Evolutionary conservation across 2,113 vertebrate genomes (phyloP), one percentile per base, ranked within the genome.

Genomic region (Leucosticte australis): DNA sequence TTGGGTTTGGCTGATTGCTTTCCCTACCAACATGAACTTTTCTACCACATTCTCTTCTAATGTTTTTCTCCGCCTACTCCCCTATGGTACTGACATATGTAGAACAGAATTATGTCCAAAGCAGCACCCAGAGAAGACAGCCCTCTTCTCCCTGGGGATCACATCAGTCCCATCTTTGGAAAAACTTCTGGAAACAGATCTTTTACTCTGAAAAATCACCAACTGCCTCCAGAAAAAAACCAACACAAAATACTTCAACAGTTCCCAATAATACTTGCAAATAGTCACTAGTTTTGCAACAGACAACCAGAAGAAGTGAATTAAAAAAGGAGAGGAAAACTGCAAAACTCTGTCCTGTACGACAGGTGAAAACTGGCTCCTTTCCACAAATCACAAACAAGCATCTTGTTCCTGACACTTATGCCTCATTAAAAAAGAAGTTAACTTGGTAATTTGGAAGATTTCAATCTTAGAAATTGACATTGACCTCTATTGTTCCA

Each of bases 391-490:
- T 9, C 67, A 68, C 27, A 83, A 87, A n/a, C 16, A 2, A 69
- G 37, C 52, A 63, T 17, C 75, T 33, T 57, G 33, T 47, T 81
- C 42, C 50, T 83, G 68, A 63, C 10, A 6, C 56, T 65, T 31
- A 49, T 55, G 33, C 19, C 41, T 83, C 79, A 74, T 65, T 88
- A 42, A 80, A 94, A 81, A 37, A 10, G 70, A 31, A 77, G n/a
- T 65, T 86, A 73, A 69, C n/a, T 10, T 22, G 42, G 1, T 63
- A 44, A 59, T 47, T 74, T 13, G 0, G 26, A 87, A 92, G 62
- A 46, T 90, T 88, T 83, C 89, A 37, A 37, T 50, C 79, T 90
- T 64, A 41, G n/a, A 73, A 86, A 94, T 52, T 27, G 82, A 65
- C 63, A 59, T 1, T 93, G 89, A 93, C 79, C 79, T 91, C 70